Evolutionary conservation across 2,888 invertebrate genomes (phyloP).

Genomic region (Pecten maximus): DNA sequence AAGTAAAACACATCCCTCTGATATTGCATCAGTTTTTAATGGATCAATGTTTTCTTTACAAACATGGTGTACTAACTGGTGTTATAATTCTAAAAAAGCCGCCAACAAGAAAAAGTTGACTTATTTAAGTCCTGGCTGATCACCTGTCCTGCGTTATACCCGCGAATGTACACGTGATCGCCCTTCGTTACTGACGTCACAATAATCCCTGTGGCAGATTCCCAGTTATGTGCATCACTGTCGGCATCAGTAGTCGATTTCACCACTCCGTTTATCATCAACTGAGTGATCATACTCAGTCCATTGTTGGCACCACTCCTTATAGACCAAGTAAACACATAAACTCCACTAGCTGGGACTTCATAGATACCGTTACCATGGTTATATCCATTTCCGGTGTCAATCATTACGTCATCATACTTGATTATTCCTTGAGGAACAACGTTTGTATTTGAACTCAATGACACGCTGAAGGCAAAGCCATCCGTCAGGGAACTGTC

Average conservation of each 20-base stretch:
- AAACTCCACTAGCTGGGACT: not conserved
- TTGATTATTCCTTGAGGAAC: not conserved
- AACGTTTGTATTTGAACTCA: not conserved
- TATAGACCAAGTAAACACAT: not conserved
- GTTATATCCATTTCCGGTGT: not conserved
- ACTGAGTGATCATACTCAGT: not conserved
- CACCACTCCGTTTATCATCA: not conserved
- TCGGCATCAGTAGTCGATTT: not conserved
- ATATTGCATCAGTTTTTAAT: no score
- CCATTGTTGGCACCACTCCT: not conserved
- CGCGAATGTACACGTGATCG: not conserved
- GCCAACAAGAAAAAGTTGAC: no score
- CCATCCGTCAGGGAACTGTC: not conserved
- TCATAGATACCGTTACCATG: conserved; percentile 11
- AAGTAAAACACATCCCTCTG: no score
- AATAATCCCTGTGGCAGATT: not conserved
- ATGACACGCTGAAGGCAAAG: not conserved
- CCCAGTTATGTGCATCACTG: not conserved
- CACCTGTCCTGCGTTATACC: no score
- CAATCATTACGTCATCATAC: conserved; percentile 8
- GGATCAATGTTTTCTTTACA: no score
- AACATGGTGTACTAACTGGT: no score
- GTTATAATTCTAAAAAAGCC: no score
- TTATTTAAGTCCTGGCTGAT: no score
- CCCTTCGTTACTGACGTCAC: not conserved